phyloP scores from a whole-genome alignment of 1,140 invertebrate genomes.

The Zophobas atratus region DNA sequence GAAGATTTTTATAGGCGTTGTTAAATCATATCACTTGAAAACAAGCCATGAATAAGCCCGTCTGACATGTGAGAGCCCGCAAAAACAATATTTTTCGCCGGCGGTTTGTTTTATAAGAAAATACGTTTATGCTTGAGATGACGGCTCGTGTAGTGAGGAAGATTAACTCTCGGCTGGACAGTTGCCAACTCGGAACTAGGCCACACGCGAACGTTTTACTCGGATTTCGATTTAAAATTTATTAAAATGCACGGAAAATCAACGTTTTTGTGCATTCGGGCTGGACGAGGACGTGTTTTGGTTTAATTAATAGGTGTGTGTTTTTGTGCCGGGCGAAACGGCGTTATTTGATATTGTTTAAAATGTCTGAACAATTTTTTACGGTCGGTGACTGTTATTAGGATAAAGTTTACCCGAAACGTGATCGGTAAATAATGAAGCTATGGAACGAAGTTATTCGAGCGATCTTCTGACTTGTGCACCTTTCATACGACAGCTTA shows the following conservation, averaged over 20 bases:
- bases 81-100: conserved; percentile 7
- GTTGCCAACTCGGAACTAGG: conserved; percentile 33
- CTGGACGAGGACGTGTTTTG: too few relatives aligned
- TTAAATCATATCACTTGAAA: conserved; percentile 6
- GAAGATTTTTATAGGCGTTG: too few relatives aligned
- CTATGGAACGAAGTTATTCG: conserved; percentile 12
- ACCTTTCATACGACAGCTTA: background rate
- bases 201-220: conserved; percentile 14
- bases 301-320: too few relatives aligned
- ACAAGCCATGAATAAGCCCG: background rate
- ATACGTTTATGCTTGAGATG: conserved; percentile 32
- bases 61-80: background rate
- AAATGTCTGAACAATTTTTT: conserved; percentile 19
- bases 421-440: conserved; percentile 42
- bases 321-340: background rate
- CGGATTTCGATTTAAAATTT: background rate
- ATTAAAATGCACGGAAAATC: too few relatives aligned
- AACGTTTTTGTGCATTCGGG: too few relatives aligned
- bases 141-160: conserved; percentile 28
- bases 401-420: conserved; percentile 29
- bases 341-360: background rate
- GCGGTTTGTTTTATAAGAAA: conserved; percentile 13
- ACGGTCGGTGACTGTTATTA: conserved; percentile 27
- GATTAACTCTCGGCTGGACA: conserved; percentile 30
- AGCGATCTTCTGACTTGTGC: conserved; percentile 12